Conservation (phyloP, 2,888 invertebrate species). For the Anthophora plumipes region DNA sequence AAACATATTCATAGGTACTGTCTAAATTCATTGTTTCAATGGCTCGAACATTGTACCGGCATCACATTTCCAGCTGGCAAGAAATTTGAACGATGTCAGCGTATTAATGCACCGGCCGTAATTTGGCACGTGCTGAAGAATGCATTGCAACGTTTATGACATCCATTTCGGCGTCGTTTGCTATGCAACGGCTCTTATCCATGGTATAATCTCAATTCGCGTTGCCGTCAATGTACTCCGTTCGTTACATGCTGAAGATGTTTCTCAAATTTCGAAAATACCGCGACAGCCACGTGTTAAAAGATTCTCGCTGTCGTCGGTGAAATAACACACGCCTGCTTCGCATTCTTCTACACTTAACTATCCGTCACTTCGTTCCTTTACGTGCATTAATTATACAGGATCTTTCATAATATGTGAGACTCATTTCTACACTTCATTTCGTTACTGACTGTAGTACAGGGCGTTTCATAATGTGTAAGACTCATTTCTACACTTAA, state of each 20-base stretch:
- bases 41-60: constrained; percentile 25
- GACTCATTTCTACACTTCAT: too few relatives aligned
- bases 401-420: too few relatives aligned
- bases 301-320: background rate
- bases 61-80: constrained; percentile 40
- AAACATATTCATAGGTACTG: constrained; percentile 32
- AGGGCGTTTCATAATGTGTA: too few relatives aligned
- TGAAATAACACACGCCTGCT: background rate
- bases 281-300: background rate
- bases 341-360: background rate
- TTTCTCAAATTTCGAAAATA: constrained; percentile 37
- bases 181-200: constrained; percentile 38
- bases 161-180: constrained; percentile 44
- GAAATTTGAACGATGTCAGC: constrained; percentile 47
- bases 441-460: too few relatives aligned
- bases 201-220: constrained; percentile 52
- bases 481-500: too few relatives aligned
- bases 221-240: constrained; percentile 28
- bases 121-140: constrained; percentile 66
- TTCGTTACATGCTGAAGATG: constrained; percentile 18
- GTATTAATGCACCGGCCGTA: constrained; percentile 42
- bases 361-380: background rate
- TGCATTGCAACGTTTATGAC: constrained; percentile 53
- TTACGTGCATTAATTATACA: background rate
- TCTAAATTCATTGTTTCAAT: constrained; percentile 18